phyloP scores from a whole-genome alignment of 1,140 invertebrate species.

The Coptotermes formosanus region DNA sequence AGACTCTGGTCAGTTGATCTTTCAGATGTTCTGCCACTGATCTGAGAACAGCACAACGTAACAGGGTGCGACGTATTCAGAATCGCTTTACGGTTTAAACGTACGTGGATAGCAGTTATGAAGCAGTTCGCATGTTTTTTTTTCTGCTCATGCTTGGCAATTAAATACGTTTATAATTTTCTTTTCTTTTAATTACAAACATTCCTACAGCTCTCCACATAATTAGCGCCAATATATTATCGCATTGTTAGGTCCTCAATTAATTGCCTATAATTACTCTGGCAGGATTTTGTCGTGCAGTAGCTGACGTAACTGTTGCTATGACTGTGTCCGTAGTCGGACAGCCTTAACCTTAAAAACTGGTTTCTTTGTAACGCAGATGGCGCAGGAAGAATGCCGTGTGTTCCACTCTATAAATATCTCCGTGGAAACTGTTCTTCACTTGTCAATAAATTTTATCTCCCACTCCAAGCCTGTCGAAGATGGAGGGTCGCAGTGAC shows the following conservation, averaged over 20 bases:
- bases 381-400: no score
- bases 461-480: no score
- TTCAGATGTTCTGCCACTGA: no score
- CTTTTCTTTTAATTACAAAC: neutral
- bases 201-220: neutral
- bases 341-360: neutral
- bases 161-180: neutral
- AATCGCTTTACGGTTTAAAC: no score
- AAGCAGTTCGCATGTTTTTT: neutral
- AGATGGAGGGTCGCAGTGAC: no score
- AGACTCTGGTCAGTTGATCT: no score
- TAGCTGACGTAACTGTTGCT: neutral
- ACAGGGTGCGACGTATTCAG: no score
- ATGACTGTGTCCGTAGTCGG: neutral
- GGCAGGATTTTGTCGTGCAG: neutral
- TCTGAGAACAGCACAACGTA: no score
- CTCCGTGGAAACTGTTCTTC: neutral
- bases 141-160: neutral
- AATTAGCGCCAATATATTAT: neutral
- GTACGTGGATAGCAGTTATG: neutral
- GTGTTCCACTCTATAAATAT: neutral
- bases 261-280: neutral
- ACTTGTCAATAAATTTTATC: no score
- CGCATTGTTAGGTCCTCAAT: neutral
- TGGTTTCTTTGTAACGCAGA: neutral